A percentile compares a stretch with the other conserved stretches of the same genome.
phyloP scores from a whole-genome alignment of 2,797 vertebrate genomes.

The Chelmon rostratus region DNA sequence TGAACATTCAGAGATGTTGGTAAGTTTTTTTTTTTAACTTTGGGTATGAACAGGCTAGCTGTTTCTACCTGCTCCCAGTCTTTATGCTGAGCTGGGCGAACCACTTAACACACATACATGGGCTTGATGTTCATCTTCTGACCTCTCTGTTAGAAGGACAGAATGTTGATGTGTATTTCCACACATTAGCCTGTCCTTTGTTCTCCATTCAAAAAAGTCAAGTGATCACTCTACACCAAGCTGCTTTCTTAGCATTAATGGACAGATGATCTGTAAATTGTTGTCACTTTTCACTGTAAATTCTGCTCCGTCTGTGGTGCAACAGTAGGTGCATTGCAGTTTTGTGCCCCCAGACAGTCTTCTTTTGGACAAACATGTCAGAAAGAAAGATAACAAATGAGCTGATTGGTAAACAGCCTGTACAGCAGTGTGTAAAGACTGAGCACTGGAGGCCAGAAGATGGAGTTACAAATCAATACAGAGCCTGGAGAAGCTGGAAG shows the following conservation, averaged over 20 bases:
- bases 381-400: constrained; percentile 49
- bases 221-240: neutral
- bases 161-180: neutral
- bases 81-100: neutral
- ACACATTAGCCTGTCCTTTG: neutral
- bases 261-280: constrained; percentile 4
- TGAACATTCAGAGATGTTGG: neutral
- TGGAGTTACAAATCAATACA: constrained; percentile 72
- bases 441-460: constrained; percentile 39
- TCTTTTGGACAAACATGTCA: constrained; percentile 54
- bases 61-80: neutral
- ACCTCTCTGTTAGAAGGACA: neutral
- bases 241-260: neutral
- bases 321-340: constrained; percentile 11
- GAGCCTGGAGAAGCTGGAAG: constrained; percentile 58
- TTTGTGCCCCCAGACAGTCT: constrained; percentile 31
- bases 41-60: neutral
- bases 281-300: neutral
- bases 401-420: constrained; percentile 55
- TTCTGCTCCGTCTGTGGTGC: neutral
- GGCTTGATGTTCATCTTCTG: neutral
- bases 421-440: constrained; percentile 36
- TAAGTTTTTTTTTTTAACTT: neutral
- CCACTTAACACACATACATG: neutral
- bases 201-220: neutral